A percentile compares a stretch with the other conserved stretches of the same genome.
Evolutionary conservation across 2,797 vertebrate genomes (phyloP).

Genomic region (Megaceryle alcyon): DNA sequence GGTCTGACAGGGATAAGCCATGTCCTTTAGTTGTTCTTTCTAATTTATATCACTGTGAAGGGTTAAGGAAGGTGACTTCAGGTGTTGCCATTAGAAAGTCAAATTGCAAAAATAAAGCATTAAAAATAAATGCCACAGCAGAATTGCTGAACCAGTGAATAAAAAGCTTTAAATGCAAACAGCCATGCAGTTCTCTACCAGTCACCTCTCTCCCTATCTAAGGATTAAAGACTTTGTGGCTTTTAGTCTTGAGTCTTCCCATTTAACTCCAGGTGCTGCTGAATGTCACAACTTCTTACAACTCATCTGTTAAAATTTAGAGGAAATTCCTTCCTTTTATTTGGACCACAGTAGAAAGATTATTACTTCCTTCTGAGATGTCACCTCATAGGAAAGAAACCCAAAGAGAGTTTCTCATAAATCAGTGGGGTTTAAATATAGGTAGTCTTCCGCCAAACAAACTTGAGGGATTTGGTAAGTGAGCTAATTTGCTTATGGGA

Average conservation of each 20-base stretch:
- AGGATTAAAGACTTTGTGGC: conserved; percentile 39
- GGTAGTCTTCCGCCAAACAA: background rate
- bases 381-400: background rate
- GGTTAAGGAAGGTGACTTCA: conserved; percentile 59
- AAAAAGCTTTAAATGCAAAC: conserved; percentile 43
- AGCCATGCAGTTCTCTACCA: background rate
- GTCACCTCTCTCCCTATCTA: background rate
- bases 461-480: background rate
- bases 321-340: conserved; percentile 22
- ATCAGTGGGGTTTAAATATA: background rate
- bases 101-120: conserved; percentile 30
- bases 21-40: background rate
- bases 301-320: background rate
- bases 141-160: conserved; percentile 60
- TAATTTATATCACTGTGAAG: background rate
- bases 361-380: background rate
- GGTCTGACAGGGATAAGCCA: background rate
- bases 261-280: conserved; percentile 12
- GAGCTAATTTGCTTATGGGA: background rate
- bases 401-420: background rate
- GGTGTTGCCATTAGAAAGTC: conserved; percentile 36
- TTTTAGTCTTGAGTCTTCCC: conserved; percentile 6
- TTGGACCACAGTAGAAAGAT: background rate
- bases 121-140: background rate
- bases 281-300: conserved; percentile 50